These are phyloP conservation scores for Xylocampa areola DNA, from an alignment of 2,888 invertebrate species.

Conservation along the genomic window DNA sequence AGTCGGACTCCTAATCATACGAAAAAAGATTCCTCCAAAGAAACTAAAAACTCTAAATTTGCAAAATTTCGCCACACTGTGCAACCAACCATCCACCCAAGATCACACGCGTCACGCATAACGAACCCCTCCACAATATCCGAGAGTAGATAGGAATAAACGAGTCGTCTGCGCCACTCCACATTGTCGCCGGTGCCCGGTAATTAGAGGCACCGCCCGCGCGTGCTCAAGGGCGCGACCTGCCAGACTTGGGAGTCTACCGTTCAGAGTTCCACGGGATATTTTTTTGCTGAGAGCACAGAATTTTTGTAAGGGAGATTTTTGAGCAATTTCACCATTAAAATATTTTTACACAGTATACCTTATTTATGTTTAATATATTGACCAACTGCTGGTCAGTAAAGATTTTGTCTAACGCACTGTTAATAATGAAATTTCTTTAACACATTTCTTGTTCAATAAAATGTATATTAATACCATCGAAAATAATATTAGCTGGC, in stretches of 20 bases:
- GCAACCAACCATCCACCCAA: constrained; percentile 7
- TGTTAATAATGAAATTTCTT: too few species aligned
- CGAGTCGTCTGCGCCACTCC: constrained; percentile 53
- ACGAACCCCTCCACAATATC: constrained; percentile 51
- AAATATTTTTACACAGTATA: too few species aligned
- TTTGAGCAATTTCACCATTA: too few species aligned
- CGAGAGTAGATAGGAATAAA: constrained; percentile 53
- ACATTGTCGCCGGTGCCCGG: constrained; percentile 61
- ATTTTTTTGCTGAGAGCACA: not conserved
- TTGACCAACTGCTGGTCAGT: too few species aligned
- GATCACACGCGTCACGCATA: constrained; percentile 55
- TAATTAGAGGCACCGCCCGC: constrained; percentile 72
- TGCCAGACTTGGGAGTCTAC: constrained; percentile 34
- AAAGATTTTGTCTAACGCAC: too few species aligned
- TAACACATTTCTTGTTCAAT: too few species aligned
- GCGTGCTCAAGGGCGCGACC: constrained; percentile 58
- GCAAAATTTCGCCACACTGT: not conserved
- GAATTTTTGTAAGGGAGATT: constrained; percentile 1
- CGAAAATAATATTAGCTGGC: too few species aligned
- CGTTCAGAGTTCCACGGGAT: constrained; percentile 38
- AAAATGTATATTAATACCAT: too few species aligned
- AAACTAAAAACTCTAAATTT: too few species aligned
- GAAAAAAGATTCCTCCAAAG: not conserved
- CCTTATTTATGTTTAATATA: too few species aligned
- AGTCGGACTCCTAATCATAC: too few species aligned